phyloP scores from a whole-genome alignment of 2,113 vertebrate genomes.

The Bos indicus region DNA sequence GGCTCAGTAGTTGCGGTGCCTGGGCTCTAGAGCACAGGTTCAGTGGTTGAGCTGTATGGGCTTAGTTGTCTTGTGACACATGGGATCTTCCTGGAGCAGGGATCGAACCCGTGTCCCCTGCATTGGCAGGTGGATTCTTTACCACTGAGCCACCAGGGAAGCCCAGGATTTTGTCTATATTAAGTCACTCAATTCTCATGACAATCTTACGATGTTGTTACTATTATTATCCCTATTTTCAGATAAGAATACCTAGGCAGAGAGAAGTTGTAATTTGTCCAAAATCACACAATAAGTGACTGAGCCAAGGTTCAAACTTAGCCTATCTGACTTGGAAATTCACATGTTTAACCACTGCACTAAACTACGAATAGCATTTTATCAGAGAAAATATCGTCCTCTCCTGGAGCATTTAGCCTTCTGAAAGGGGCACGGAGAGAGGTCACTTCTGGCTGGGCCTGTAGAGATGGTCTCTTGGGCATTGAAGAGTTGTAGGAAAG shows the following conservation, averaged over 20 bases:
- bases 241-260: background rate
- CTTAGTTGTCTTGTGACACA: background rate
- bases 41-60: background rate
- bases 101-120: background rate
- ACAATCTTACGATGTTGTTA: background rate
- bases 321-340: background rate
- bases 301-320: background rate
- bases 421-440: accelerated
- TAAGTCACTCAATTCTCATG: background rate
- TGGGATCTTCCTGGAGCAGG: background rate
- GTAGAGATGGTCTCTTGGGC: background rate
- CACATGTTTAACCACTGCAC: background rate
- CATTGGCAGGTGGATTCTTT: background rate
- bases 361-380: background rate
- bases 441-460: background rate
- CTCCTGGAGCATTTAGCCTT: background rate
- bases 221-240: background rate
- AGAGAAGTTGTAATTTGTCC: background rate
- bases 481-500: background rate
- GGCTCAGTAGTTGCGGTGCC: background rate
- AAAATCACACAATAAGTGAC: background rate
- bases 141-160: background rate
- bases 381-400: background rate
- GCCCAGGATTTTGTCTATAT: background rate
- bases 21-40: background rate